These are phyloP conservation scores for Epinephelus cyanopodus DNA, from an alignment of 2,113 vertebrate species.

Conservation along the genomic window DNA sequence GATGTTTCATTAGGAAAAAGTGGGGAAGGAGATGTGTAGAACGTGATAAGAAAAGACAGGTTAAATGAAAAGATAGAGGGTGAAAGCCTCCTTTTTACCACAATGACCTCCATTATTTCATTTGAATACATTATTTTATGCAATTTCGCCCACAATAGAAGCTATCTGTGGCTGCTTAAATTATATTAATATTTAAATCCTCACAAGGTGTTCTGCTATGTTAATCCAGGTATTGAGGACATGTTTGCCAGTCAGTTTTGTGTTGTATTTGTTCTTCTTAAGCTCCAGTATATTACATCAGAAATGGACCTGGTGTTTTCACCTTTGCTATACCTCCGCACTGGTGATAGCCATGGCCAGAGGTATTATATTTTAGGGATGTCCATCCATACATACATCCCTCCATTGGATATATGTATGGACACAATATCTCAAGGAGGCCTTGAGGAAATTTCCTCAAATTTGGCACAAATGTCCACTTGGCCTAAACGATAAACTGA, in stretches of 20 bases:
- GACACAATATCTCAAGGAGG: too few species aligned
- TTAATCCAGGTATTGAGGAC: conserved; percentile 3
- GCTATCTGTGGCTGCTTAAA: background rate
- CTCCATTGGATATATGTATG: too few species aligned
- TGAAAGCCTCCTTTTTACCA: background rate
- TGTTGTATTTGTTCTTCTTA: background rate
- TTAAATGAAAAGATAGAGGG: conserved; percentile 8
- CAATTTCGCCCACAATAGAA: background rate
- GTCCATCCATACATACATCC: too few species aligned
- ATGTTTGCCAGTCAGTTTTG: background rate
- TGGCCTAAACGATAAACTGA: too few species aligned
- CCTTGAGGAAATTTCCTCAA: too few species aligned
- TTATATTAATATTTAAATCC: background rate
- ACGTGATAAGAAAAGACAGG: conserved; percentile 27
- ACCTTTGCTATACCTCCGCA: too few species aligned
- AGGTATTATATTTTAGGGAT: too few species aligned
- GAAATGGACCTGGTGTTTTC: background rate
- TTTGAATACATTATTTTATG: conserved; percentile 2
- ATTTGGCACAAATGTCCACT: too few species aligned
- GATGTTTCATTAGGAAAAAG: conserved; percentile 25
- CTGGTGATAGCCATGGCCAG: too few species aligned
- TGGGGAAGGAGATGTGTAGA: conserved; percentile 2
- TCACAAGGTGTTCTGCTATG: background rate
- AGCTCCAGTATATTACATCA: background rate
- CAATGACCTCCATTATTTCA: conserved; percentile 17